A percentile compares a stretch with the other conserved stretches of the same genome.
These are phyloP conservation scores for Monopterus albus DNA, from an alignment of 2,113 vertebrate species.

Conservation along the genomic window DNA sequence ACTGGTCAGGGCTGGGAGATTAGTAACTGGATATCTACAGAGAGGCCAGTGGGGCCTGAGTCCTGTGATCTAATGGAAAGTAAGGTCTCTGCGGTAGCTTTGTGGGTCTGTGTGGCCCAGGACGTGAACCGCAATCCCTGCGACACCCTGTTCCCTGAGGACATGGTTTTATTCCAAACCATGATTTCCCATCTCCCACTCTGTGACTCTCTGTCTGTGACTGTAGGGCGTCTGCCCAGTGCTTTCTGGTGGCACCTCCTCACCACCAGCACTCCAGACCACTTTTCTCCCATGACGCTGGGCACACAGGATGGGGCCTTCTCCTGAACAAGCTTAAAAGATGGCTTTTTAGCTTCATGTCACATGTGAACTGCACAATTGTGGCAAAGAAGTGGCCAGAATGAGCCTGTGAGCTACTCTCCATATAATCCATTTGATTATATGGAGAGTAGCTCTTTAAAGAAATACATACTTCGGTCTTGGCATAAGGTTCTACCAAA, in stretches of 20 bases:
- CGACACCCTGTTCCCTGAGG: constrained; percentile 80
- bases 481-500: constrained; percentile 26
- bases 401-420: constrained; percentile 50
- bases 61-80: constrained; percentile 75
- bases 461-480: constrained; percentile 34
- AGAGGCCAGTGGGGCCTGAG: constrained; percentile 71
- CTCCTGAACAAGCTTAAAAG: constrained; percentile 55
- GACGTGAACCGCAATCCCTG: constrained; percentile 69
- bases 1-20: constrained; percentile 77
- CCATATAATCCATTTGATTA: constrained; percentile 74
- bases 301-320: constrained; percentile 52
- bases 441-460: constrained; percentile 56
- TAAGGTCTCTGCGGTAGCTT: constrained; percentile 52
- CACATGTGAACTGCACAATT: constrained; percentile 54
- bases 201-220: constrained; percentile 68
- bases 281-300: constrained; percentile 69
- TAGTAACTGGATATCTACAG: constrained; percentile 77
- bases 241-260: constrained; percentile 68
- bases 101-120: constrained; percentile 64
- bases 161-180: constrained; percentile 77
- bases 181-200: constrained; percentile 75
- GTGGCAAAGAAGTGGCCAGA: constrained; percentile 54
- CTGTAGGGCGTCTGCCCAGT: constrained; percentile 62
- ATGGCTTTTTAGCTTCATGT: constrained; percentile 53
- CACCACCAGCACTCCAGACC: constrained; percentile 43